phyloP scores from a whole-genome alignment of 2,797 vertebrate species.

The Centropyge bicolor region DNA sequence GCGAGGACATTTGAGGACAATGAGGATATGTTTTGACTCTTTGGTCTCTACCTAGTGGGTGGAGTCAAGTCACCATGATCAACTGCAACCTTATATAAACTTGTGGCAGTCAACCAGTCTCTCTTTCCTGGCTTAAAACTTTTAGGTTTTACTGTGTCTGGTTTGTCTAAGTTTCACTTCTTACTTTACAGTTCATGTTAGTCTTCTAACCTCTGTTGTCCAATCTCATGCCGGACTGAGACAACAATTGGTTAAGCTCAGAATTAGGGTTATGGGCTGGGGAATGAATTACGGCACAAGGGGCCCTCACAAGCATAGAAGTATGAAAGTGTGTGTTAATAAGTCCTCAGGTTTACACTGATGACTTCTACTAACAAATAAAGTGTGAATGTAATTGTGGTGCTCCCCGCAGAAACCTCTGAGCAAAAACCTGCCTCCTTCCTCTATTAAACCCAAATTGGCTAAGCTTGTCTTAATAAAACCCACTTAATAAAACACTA shows the following conservation, averaged over 20 bases:
- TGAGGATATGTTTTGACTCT: too few species aligned
- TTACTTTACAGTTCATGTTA: not conserved
- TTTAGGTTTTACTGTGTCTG: not conserved
- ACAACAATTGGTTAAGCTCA: not conserved
- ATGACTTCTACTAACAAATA: constrained; percentile 10
- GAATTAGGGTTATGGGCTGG: not conserved
- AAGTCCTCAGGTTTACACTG: not conserved
- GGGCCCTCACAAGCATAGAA: not conserved
- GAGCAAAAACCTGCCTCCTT: constrained; percentile 5
- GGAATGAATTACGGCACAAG: not conserved
- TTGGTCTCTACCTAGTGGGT: not conserved
- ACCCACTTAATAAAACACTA: constrained; percentile 47
- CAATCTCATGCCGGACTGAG: not conserved
- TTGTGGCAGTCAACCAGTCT: not conserved
- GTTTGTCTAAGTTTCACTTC: not conserved
- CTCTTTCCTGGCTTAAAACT: not conserved
- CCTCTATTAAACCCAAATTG: constrained; percentile 37
- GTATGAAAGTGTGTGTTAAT: not conserved
- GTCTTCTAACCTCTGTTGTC: not conserved
- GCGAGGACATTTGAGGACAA: too few species aligned
- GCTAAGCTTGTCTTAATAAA: constrained; percentile 50
- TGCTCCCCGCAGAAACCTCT: constrained; percentile 35
- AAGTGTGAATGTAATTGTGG: constrained; percentile 17
- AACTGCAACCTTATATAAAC: not conserved
- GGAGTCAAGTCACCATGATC: not conserved